Base-by-base conservation (phyloP, 2,113 vertebrate genomes). In the Dasyprocta punctata region DNA sequence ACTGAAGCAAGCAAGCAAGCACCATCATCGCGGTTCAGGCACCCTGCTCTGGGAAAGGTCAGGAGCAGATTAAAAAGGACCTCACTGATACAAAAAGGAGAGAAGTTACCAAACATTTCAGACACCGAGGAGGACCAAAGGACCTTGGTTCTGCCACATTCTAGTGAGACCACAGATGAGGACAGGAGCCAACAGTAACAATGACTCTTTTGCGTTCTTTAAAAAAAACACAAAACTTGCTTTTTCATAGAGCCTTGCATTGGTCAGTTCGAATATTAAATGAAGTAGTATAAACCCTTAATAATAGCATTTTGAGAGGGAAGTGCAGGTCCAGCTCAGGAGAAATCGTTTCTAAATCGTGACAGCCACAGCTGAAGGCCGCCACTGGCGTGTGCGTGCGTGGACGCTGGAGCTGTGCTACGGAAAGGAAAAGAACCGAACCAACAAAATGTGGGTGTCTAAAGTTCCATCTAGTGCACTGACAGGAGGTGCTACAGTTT, bases 401-500 rank as follows among this genome's bases (percentile, higher is more conserved):
- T 93, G 96, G 49, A 65, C 85, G 94, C 96, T 98, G 97, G 97
- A 98, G 95, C 95, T 77, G 98, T 84, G 96, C 94, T 90, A 94
- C 1, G 86, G 44, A 94, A 98, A 98, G 81, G 84, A 95, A 98
- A 98, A 78, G 84, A 95, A 94, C 83, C 2, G 6, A 90, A 96
- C 82, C 94, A 96, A 97, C 87, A 86, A 96, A 98, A 97, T 63
- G 92, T 94, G 90, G 93, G 95, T 97, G 95, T 97, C 97, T 96
- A 96, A 96, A 95, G 33, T 98, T 96, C 47, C 93, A 97, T 96
- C 96, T 98, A 98, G 98, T 97, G 94, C 97, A 98, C 95, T 98
- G 97, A 97, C 95, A 98, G 97, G 98, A 98, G 98, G 98, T 52
- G 98, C 98, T 97, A n/a, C n/a, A 93, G 97, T 98, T 98, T 98